Percentiles rank a stretch among this genome's conserved stretches.
phyloP scores from a whole-genome alignment of 2,888 invertebrate genomes.

The Empis livida region DNA sequence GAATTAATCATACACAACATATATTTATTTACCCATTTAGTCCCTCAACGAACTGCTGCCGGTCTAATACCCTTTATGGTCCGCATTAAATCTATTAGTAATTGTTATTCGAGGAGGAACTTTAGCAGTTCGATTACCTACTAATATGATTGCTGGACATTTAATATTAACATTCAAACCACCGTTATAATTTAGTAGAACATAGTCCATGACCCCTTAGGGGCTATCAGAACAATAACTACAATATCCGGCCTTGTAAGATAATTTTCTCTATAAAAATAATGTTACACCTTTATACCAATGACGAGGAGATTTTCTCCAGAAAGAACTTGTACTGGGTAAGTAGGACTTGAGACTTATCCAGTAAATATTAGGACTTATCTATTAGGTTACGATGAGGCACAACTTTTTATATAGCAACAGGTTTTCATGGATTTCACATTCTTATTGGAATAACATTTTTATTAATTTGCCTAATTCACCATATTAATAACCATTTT shows the following conservation, averaged over 20 bases:
- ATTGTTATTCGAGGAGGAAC: conserved; percentile 57
- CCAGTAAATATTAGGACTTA: too few species aligned
- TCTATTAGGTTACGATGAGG: conserved; percentile 50
- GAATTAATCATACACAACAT: conserved; percentile 46
- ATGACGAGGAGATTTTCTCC: conserved; percentile 60
- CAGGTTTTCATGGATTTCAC: conserved; percentile 64
- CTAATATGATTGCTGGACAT: conserved; percentile 68
- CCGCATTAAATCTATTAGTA: conserved; percentile 60
- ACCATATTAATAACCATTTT: conserved; percentile 39
- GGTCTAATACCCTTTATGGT: conserved; percentile 59
- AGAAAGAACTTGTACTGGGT: conserved; percentile 50
- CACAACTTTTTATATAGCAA: conserved; percentile 56
- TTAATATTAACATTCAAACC: conserved; percentile 49
- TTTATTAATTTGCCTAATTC: conserved; percentile 39
- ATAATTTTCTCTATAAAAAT: conserved; percentile 49
- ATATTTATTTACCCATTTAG: conserved; percentile 56
- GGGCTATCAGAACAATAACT: conserved; percentile 45
- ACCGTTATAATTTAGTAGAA: conserved; percentile 52
- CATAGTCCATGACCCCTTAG: conserved; percentile 51
- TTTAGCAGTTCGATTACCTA: conserved; percentile 53
- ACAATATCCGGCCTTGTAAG: conserved; percentile 44
- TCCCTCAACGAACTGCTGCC: conserved; percentile 51
- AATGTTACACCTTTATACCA: conserved; percentile 42
- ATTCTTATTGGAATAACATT: conserved; percentile 51
- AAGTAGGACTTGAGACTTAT: conserved; percentile 52